Base-by-base conservation (phyloP, 1,140 invertebrate genomes). In the Meloidogyne hapla region DNA sequence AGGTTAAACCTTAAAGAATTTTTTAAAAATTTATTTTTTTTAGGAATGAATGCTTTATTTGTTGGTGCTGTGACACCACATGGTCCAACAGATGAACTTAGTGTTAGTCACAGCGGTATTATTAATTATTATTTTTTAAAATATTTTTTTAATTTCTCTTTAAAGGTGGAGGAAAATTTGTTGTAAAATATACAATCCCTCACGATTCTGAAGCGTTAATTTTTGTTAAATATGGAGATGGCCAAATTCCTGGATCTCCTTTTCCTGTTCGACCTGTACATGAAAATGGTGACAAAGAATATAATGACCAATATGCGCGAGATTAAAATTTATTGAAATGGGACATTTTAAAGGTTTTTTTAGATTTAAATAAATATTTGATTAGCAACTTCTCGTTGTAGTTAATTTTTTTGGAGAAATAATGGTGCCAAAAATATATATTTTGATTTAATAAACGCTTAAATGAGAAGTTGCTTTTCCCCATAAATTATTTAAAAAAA, bases 21-120 rank as follows among this genome's bases (percentile, higher is more conserved):
- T n/a, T 8, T 42, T 33, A n/a, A 64, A 15, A 40, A 45, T 28
- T 23, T 8, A 69, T 33, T 63, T 33, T 48, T 67, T 23, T 23
- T 48, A 74, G 80, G 81, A 15, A 45, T 62, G 2, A 97, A 98
- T 88, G 94, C 98, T 83, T 89, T 98, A 48, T 97, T 93, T 88
- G 93, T 97, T 38, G 95, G 95, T 63, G 92, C 98, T 81, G 92
- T 94, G 85, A 96, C 95, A 69, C 94, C 95, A 0, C 95, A 95
- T 88, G 93, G 93, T 78, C 93, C 94, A 0, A 96, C 94, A 88
- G 95, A 98, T 77, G 95, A 98, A 88, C 93, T 98, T 42, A 92
- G 91, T 83, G 91, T 96, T 65, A 96, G 96, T 88, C 94, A 98
- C 88, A 56, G 48, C n/a, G 48, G 48, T 56, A 56, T 56, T 56